Evolutionary conservation across 2,797 vertebrate genomes (phyloP).

Genomic region (Apogon talboti): DNA sequence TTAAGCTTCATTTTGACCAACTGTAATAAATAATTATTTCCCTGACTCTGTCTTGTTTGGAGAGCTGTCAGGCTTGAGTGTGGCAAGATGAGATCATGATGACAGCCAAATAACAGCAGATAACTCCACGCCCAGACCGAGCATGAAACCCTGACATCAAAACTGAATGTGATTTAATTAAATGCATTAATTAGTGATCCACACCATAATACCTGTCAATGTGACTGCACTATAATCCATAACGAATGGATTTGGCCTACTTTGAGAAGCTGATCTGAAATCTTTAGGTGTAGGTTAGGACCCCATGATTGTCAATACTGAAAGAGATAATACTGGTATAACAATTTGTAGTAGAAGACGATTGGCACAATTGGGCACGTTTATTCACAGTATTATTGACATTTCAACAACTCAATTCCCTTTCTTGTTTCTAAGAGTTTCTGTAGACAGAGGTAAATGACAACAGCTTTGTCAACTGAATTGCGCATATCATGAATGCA

Average conservation of each 20-base stretch:
- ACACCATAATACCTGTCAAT: slow-evolving; percentile 2
- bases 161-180: slow-evolving; percentile 38
- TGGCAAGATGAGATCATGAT: slow-evolving; percentile 48
- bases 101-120: slow-evolving; percentile 46
- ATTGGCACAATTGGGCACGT: neutral
- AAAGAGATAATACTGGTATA: neutral
- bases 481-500: too few species aligned
- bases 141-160: slow-evolving; percentile 15
- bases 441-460: too few species aligned
- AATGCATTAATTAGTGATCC: slow-evolving; percentile 27
- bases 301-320: neutral
- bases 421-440: too few species aligned
- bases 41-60: slow-evolving; percentile 41
- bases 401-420: too few species aligned
- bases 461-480: too few species aligned
- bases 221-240: slow-evolving; percentile 6
- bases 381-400: too few species aligned
- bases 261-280: slow-evolving; percentile 23
- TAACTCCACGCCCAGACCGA: slow-evolving; percentile 38
- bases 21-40: slow-evolving; percentile 39
- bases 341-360: neutral
- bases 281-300: slow-evolving; percentile 9
- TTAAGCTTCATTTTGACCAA: slow-evolving; percentile 28
- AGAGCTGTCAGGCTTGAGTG: slow-evolving; percentile 39
- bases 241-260: slow-evolving; percentile 13